Conservation (phyloP, 1,140 invertebrate species). For the Zeugodacus cucurbitae region DNA sequence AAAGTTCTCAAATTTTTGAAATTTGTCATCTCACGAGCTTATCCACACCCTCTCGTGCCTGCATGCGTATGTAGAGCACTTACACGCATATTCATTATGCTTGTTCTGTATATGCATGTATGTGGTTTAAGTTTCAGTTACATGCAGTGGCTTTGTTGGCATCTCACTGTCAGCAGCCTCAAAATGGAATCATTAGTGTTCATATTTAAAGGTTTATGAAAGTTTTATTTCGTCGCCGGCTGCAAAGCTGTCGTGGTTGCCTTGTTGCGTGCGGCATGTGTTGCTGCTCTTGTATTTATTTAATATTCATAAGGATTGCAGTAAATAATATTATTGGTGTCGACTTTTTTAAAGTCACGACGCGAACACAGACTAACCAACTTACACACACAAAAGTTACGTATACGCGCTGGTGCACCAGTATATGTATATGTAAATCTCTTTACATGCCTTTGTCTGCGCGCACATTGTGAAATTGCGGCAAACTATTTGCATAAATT, state of each 20-base stretch:
- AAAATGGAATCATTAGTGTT: conserved; percentile 33
- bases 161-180: conserved; percentile 19
- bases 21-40: too few species aligned
- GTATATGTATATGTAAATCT: not conserved
- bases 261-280: not conserved
- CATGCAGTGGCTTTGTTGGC: conserved; percentile 27
- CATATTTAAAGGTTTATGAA: conserved; percentile 36
- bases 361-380: not conserved
- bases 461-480: not conserved
- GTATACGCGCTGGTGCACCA: not conserved
- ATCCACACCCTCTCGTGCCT: not conserved
- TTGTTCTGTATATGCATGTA: not conserved
- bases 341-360: conserved; percentile 17
- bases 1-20: too few species aligned
- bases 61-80: not conserved
- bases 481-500: conserved; percentile 26
- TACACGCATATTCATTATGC: not conserved
- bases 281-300: not conserved
- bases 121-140: not conserved
- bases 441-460: not conserved
- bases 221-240: conserved; percentile 29
- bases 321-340: conserved; percentile 8
- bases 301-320: conserved; percentile 1
- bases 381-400: not conserved
- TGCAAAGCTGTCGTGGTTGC: not conserved